Base-by-base conservation (phyloP, 2,888 invertebrate species). In the Drosophila stalkeri region DNA sequence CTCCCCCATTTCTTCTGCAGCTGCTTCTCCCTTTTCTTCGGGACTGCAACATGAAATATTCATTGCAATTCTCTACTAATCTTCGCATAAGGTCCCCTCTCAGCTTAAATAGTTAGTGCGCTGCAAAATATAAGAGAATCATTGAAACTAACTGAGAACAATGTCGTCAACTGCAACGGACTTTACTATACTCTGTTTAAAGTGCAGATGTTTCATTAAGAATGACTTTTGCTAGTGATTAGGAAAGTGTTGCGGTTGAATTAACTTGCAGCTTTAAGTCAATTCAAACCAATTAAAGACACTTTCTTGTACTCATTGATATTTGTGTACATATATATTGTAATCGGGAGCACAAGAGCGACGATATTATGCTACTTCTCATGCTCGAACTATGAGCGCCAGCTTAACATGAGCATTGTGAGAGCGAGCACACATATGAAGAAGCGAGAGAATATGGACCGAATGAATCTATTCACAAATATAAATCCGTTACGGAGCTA, bases 31-130 rank as follows among this genome's bases (percentile, higher is more conserved):
- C 18, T 41, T 16, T 39, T 47, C 27, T 35, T 23, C 7, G 23
- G 44, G 44, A 37, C 23, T 43, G 46, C 20, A 43, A 62, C 57
- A 74, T 67, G 64, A 75, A 71, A 75, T 64, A 75, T 68, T 65
- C 60, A 78, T 68, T 68, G 68, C 57, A 64, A 72, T 75, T 68
- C 59, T 54, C 66, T 20, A 63, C 78, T 65, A 78, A 78, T 78
- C 75, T 71, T 47, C 52, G 62, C 69, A 77, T 69, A 62, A 73
- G 64, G 62, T 56, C 39, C 49, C 20, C 55, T 43, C 74, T 46
- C 27, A 68, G 57, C 27, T 54, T 51, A 9, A 64, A 65, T 44
- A 64, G 64, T 65, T 63, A 41, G 27, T 31, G 27, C 39, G 20
- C 9, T 74, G 23, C 56, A 65, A 56, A 65, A 73, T 75, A 52